Percentiles rank a stretch among this genome's conserved stretches.
phyloP scores from a whole-genome alignment of 2,113 vertebrate genomes.

The Isurus oxyrinchus region DNA sequence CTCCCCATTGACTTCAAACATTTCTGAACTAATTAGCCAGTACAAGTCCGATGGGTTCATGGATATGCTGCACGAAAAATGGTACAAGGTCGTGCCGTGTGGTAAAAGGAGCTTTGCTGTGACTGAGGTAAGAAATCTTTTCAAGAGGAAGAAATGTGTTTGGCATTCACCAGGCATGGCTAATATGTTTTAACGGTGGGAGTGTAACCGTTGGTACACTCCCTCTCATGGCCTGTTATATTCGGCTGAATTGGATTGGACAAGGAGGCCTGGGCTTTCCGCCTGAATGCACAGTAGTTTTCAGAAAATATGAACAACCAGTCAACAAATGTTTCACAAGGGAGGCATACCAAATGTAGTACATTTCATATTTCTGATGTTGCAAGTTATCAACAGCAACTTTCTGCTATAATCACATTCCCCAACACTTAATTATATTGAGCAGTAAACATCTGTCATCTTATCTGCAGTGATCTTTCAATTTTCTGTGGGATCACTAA shows the following conservation, averaged over 20 bases:
- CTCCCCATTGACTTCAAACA: slow-evolving; percentile 86
- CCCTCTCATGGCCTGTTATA: neutral
- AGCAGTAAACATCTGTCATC: too few species aligned
- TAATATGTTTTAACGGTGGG: neutral
- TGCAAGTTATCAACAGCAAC: neutral
- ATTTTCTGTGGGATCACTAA: too few species aligned
- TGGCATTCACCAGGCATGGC: neutral
- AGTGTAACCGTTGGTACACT: neutral
- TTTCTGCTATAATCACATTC: too few species aligned
- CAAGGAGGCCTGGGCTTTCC: neutral
- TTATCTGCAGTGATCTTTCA: too few species aligned
- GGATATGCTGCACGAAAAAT: slow-evolving; percentile 95
- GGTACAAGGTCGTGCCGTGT: slow-evolving; percentile 96
- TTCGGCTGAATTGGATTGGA: neutral
- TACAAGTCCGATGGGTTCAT: slow-evolving; percentile 98
- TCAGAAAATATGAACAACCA: neutral
- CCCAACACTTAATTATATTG: too few species aligned
- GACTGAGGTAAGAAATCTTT: slow-evolving; percentile 69
- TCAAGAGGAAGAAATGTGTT: neutral
- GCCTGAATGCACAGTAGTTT: too few species aligned
- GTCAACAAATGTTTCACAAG: neutral
- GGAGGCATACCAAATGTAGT: neutral
- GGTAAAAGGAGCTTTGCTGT: slow-evolving; percentile 93
- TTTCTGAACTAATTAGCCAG: slow-evolving; percentile 90
- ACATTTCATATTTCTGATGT: neutral